Percentiles rank a stretch among this genome's conserved stretches.
Evolutionary conservation across 2,888 invertebrate genomes (phyloP).

Genomic region (Fissipunctia ypsillon): DNA sequence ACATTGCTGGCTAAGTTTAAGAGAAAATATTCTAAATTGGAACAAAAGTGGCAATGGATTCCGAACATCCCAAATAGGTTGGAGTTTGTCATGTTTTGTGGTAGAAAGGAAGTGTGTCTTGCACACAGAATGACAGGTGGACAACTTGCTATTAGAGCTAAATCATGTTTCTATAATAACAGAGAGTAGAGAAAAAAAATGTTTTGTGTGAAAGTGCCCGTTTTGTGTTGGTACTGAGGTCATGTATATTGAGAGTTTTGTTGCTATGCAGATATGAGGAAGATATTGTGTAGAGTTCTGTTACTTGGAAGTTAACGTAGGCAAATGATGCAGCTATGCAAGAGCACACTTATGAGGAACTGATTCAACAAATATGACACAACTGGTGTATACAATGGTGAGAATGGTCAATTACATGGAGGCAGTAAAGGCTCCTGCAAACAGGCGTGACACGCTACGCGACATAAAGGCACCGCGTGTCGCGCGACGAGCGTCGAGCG

Average conservation of each 20-base stretch:
- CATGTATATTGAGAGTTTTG: constrained; percentile 3
- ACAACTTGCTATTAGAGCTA: constrained; percentile 74
- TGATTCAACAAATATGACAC: background rate
- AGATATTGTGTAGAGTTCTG: background rate
- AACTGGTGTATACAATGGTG: too few species aligned
- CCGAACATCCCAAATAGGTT: rapidly evolving
- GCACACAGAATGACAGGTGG: constrained; percentile 73
- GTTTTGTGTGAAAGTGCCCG: constrained; percentile 31
- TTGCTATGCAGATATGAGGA: constrained; percentile 16
- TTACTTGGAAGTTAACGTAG: background rate
- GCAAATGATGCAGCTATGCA: background rate
- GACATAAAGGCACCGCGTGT: too few species aligned
- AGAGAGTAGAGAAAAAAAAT: constrained; percentile 38
- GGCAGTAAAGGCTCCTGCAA: too few species aligned
- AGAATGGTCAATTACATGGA: too few species aligned
- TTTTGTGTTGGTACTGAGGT: constrained; percentile 28
- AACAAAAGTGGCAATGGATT: constrained; percentile 24
- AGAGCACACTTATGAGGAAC: background rate
- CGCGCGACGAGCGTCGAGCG: too few species aligned
- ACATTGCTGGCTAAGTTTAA: constrained; percentile 7
- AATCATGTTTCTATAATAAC: constrained; percentile 71
- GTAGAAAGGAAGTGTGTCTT: constrained; percentile 62
- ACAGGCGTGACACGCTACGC: too few species aligned
- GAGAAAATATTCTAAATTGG: rapidly evolving
- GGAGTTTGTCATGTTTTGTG: background rate